Evolutionary conservation across 2,797 vertebrate species (phyloP).

Genomic region (Setipinna tenuifilis): DNA sequence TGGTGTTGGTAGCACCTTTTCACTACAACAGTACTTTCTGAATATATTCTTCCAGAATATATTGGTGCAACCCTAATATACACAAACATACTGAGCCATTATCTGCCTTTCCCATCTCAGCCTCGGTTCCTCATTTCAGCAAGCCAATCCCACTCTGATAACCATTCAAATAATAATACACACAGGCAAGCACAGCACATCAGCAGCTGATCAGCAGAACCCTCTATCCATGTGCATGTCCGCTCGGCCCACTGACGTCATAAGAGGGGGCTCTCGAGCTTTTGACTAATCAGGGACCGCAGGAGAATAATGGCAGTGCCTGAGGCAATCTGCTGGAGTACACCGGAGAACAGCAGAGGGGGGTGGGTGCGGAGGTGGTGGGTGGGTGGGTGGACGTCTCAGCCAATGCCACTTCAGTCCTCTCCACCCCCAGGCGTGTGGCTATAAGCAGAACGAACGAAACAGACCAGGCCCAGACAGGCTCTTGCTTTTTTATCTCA

Average conservation of each 20-base stretch:
- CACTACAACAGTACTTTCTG: too few relatives aligned
- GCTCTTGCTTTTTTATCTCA: background rate
- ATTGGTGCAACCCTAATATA: too few relatives aligned
- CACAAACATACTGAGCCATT: background rate
- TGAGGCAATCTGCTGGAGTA: constrained; percentile 19
- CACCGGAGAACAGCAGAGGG: background rate
- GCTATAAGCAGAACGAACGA: background rate
- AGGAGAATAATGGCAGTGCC: background rate
- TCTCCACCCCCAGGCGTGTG: background rate
- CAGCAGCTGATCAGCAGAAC: background rate
- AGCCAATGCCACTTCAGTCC: background rate
- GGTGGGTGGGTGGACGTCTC: background rate
- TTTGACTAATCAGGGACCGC: background rate
- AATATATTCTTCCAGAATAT: too few relatives aligned
- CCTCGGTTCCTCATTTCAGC: background rate
- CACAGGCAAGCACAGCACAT: background rate
- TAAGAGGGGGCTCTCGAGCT: background rate
- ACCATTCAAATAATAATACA: background rate
- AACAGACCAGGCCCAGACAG: background rate
- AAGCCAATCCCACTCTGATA: background rate
- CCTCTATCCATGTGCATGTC: background rate
- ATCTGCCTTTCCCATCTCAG: background rate
- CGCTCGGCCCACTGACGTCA: background rate
- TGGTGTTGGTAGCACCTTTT: too few relatives aligned
- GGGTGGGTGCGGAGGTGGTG: too few relatives aligned